These are phyloP conservation scores for Graptemys geographica DNA, from an alignment of 2,797 vertebrate genomes.

Conservation along the genomic window DNA sequence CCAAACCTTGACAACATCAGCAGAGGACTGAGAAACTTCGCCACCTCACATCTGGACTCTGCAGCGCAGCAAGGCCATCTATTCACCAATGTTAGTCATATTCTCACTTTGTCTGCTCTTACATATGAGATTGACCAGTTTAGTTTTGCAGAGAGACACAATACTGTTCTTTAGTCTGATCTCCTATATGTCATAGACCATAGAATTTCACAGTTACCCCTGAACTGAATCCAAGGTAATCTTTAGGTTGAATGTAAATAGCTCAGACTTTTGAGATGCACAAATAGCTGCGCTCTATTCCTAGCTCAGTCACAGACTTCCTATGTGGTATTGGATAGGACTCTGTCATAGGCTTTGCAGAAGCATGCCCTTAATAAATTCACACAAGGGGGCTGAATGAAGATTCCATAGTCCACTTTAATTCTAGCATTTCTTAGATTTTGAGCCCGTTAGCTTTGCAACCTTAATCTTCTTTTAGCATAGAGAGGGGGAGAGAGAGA, in stretches of 20 bases:
- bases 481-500: no score
- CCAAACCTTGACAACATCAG: not conserved
- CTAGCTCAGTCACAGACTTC: not conserved
- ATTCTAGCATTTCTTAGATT: not conserved
- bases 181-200: not conserved
- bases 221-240: not conserved
- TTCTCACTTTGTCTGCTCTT: not conserved
- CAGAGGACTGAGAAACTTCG: not conserved
- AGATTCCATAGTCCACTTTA: not conserved
- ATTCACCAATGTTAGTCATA: not conserved
- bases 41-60: not conserved
- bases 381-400: not conserved
- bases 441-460: not conserved
- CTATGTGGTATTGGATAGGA: not conserved
- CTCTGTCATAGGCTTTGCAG: not conserved
- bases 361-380: not conserved
- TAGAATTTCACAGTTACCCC: not conserved
- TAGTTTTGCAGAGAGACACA: not conserved
- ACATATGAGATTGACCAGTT: not conserved
- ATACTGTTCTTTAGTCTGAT: not conserved
- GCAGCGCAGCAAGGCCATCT: not conserved
- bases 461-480: not conserved
- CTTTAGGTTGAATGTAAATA: not conserved
- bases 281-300: not conserved
- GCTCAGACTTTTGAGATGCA: not conserved